Evolutionary conservation across 53 echinoderm and acorn worm genomes (phyloP).

Genomic region (Holothuria leucospilota): DNA sequence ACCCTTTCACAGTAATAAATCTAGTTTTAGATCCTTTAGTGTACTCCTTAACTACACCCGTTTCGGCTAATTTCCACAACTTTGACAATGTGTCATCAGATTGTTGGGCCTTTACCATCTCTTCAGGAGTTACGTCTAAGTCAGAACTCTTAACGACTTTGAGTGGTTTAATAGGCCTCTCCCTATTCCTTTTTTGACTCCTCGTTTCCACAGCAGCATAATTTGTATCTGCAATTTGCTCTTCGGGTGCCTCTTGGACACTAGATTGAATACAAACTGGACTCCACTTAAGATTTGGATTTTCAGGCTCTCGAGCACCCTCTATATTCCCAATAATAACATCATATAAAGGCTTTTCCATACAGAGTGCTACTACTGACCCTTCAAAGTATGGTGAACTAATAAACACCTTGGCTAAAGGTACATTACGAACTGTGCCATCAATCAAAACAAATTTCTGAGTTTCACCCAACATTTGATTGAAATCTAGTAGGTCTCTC

Average conservation of each 20-base stretch:
- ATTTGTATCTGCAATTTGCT: not conserved
- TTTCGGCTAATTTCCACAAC: not conserved
- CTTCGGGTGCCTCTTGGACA: too few relatives aligned
- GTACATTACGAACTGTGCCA: not conserved
- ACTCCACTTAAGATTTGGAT: not conserved
- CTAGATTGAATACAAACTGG: not conserved
- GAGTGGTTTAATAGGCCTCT: not conserved
- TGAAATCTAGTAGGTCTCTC: not conserved
- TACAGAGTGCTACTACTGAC: not conserved
- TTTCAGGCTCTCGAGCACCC: not conserved
- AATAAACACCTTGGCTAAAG: not conserved
- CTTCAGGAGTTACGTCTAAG: not conserved
- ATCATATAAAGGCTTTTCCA: slow-evolving; percentile 3
- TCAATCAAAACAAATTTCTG: not conserved
- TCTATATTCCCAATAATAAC: slow-evolving; percentile 22
- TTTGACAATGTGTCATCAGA: not conserved
- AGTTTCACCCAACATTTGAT: not conserved
- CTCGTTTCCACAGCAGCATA: slow-evolving; percentile 13
- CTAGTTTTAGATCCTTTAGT: not conserved
- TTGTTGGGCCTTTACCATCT: not conserved
- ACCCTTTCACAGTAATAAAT: not conserved
- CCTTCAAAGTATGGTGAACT: not conserved
- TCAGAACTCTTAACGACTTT: not conserved
- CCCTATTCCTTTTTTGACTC: not conserved
- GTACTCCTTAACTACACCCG: not conserved